A percentile compares a stretch with the other conserved stretches of the same genome.
Conservation (phyloP, 1,140 invertebrate genomes). For the Heliothis subflexa region DNA sequence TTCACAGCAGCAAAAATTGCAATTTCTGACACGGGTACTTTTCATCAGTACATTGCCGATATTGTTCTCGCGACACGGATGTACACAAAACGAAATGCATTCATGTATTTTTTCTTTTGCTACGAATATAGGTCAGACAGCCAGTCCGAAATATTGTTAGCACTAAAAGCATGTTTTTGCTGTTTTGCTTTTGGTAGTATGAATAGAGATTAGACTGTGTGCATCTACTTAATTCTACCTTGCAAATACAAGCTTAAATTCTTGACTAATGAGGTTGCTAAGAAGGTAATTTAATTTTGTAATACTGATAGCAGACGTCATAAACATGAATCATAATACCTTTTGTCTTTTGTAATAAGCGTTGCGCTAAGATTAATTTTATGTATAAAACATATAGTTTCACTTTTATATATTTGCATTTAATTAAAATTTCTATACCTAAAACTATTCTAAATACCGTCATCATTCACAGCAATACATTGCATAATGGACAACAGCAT, state of each 20-base stretch:
- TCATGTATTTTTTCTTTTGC: slow-evolving; percentile 18
- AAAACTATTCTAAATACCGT: not conserved
- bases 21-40: slow-evolving; percentile 20
- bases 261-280: not conserved
- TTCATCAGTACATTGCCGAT: slow-evolving; percentile 28
- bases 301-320: no score
- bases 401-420: no score
- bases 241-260: not conserved
- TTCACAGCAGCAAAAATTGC: not conserved
- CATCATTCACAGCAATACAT: not conserved
- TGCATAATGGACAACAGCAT: slow-evolving; percentile 10
- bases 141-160: slow-evolving; percentile 40
- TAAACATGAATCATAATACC: no score
- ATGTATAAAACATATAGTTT: no score
- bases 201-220: slow-evolving; percentile 1
- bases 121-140: slow-evolving; percentile 19
- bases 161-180: slow-evolving; percentile 19
- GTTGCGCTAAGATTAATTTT: no score
- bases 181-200: slow-evolving; percentile 11
- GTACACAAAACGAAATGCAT: slow-evolving; percentile 28
- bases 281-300: no score
- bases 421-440: no score
- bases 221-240: not conserved
- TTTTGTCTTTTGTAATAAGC: no score
- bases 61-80: slow-evolving; percentile 29